These are phyloP conservation scores for Bhutanitis thaidina DNA, from an alignment of 2,888 invertebrate genomes.

Conservation along the genomic window DNA sequence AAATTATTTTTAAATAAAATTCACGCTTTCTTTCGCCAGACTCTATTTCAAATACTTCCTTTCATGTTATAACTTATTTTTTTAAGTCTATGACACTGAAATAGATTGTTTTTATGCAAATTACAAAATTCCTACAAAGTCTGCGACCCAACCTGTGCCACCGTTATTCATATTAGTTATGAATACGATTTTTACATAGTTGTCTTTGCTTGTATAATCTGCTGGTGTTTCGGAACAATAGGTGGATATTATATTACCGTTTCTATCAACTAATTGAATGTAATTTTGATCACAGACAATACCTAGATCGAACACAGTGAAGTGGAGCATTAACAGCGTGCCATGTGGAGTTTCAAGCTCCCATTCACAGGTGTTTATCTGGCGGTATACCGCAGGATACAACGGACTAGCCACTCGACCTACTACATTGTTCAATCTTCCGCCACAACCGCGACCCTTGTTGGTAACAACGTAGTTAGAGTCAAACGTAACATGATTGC, in stretches of 20 bases:
- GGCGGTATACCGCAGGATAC: slow-evolving; percentile 58
- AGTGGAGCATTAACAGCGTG: slow-evolving; percentile 46
- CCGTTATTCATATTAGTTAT: slow-evolving; percentile 83
- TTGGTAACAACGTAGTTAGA: slow-evolving; percentile 54
- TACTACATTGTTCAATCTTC: slow-evolving; percentile 43
- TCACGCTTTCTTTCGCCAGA: no score
- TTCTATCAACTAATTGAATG: slow-evolving; percentile 81
- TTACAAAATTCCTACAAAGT: slow-evolving; percentile 55
- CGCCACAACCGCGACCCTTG: slow-evolving; percentile 66
- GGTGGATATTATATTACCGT: slow-evolving; percentile 53
- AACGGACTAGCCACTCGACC: slow-evolving; percentile 63
- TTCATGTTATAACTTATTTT: no score
- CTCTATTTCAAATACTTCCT: no score
- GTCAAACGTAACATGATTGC: slow-evolving; percentile 39
- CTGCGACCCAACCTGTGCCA: slow-evolving; percentile 84
- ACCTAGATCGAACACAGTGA: slow-evolving; percentile 82
- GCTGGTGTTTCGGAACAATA: slow-evolving; percentile 80
- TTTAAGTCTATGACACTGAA: no score
- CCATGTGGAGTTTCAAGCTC: slow-evolving; percentile 55
- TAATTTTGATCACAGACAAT: slow-evolving; percentile 83
- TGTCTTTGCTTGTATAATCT: slow-evolving; percentile 71
- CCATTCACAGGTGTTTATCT: slow-evolving; percentile 56
- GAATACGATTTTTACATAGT: slow-evolving; percentile 81
- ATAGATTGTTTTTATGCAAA: no score
- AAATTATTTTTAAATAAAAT: no score